These are phyloP conservation scores for Saimiri boliviensis DNA, from an alignment of 2,113 vertebrate species.

Conservation along the genomic window DNA sequence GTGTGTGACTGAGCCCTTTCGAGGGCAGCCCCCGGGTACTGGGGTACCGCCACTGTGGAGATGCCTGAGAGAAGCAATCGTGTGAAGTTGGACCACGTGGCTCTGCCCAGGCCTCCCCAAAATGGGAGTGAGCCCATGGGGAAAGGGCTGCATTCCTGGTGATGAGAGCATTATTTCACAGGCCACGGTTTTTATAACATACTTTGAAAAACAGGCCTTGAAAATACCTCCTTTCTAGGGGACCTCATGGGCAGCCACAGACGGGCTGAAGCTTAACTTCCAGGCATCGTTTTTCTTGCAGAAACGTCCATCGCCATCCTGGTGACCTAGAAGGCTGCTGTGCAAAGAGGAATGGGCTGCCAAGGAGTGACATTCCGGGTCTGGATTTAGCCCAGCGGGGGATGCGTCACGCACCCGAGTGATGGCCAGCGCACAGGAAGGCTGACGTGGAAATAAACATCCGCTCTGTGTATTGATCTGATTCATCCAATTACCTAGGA, in stretches of 20 bases:
- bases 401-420: not conserved
- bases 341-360: conserved; percentile 7
- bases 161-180: not conserved
- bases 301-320: not conserved
- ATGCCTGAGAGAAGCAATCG: not conserved
- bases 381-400: not conserved
- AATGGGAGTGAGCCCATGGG: not conserved
- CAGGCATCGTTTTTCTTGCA: not conserved
- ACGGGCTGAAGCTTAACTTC: fast-evolving
- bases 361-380: not conserved
- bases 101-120: not conserved
- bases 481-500: conserved; percentile 13
- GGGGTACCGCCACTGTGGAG: not conserved
- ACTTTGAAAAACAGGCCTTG: not conserved
- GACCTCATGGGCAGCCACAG: no score
- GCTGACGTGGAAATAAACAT: not conserved
- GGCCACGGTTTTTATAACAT: not conserved
- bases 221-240: not conserved
- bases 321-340: not conserved
- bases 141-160: not conserved
- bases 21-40: not conserved
- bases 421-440: not conserved
- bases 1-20: not conserved
- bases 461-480: conserved; percentile 8
- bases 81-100: not conserved